Evolutionary conservation across 2,113 vertebrate genomes (phyloP).

Genomic region (Vireo altiloquus): DNA sequence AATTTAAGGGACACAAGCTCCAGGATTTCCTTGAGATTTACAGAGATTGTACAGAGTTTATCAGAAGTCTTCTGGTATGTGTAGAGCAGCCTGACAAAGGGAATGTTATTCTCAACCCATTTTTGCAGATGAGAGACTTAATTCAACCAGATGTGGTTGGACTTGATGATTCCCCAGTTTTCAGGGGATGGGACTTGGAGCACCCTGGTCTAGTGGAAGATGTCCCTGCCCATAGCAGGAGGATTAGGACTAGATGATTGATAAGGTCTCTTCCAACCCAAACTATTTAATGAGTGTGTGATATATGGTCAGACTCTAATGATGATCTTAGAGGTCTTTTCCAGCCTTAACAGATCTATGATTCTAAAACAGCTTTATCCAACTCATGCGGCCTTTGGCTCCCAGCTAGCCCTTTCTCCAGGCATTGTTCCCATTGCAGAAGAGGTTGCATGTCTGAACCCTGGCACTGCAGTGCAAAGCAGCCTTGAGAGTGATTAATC

Average conservation of each 20-base stretch:
- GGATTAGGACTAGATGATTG: not conserved
- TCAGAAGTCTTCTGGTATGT: not conserved
- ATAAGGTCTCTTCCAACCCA: not conserved
- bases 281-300: not conserved
- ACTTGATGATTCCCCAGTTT: not conserved
- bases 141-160: not conserved
- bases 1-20: not conserved
- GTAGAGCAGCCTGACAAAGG: not conserved
- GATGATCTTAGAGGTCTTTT: not conserved
- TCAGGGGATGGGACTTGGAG: not conserved
- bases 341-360: not conserved
- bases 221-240: not conserved
- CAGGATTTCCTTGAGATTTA: not conserved
- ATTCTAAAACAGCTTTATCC: not conserved
- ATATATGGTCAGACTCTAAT: too few species aligned
- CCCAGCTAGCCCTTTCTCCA: not conserved
- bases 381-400: not conserved
- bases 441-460: not conserved
- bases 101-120: not conserved
- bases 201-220: not conserved
- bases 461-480: not conserved
- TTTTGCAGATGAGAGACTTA: not conserved
- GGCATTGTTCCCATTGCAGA: not conserved
- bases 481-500: not conserved
- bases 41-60: not conserved